A percentile compares a stretch with the other conserved stretches of the same genome.
Evolutionary conservation across 2,797 vertebrate genomes (phyloP).

Genomic region (Typhlichthys eigenmanni): DNA sequence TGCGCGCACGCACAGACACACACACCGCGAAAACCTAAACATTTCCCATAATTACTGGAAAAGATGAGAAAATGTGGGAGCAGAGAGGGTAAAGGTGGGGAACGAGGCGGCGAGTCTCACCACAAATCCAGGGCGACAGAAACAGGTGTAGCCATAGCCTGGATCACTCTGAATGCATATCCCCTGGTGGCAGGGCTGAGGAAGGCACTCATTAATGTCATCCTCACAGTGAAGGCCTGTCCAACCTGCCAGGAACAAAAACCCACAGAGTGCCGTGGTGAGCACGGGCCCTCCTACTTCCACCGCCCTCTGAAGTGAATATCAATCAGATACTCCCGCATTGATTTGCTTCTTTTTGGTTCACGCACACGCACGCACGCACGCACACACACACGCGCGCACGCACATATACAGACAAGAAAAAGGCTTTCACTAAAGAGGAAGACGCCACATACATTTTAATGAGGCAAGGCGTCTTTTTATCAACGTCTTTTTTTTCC

Average conservation of each 20-base stretch:
- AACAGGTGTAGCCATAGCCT: conserved; percentile 83
- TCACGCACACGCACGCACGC: conserved; percentile 1
- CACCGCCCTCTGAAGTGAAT: conserved; percentile 78
- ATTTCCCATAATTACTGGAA: too few relatives aligned
- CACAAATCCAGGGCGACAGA: conserved; percentile 86
- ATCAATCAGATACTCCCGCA: conserved; percentile 78
- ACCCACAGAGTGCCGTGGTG: conserved; percentile 75
- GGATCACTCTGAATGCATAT: conserved; percentile 83
- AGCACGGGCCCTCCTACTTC: conserved; percentile 71
- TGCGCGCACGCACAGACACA: too few relatives aligned
- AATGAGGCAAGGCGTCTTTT: conserved; percentile 66
- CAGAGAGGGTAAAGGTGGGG: conserved; percentile 21
- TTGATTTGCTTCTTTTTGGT: conserved; percentile 77
- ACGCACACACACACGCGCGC: not conserved
- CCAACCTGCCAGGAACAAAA: conserved; percentile 84
- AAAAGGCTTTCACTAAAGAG: conserved; percentile 72
- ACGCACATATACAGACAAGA: conserved; percentile 60
- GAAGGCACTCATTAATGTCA: conserved; percentile 85
- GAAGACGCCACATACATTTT: conserved; percentile 68
- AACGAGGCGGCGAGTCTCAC: conserved; percentile 72
- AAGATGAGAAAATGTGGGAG: not conserved
- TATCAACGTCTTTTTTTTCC: conserved; percentile 54
- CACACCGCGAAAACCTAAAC: too few relatives aligned
- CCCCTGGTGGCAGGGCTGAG: conserved; percentile 81
- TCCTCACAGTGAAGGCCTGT: conserved; percentile 83